Base-by-base conservation (phyloP, 2,797 vertebrate species). In the Eospalax fontanierii region DNA sequence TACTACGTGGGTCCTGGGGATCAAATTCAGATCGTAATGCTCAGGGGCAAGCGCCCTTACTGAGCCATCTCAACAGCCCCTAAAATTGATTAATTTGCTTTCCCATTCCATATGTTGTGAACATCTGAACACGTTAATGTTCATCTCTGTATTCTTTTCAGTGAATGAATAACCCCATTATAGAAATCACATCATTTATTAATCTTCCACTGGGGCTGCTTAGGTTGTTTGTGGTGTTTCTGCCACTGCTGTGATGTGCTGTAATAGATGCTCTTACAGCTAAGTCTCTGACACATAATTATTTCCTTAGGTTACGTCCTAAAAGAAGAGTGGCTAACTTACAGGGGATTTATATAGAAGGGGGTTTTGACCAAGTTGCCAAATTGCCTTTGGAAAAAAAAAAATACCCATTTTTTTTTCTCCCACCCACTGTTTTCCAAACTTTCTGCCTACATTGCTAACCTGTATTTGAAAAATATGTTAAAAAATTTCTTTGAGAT, bases 361-460 rank as follows among this genome's bases (percentile, higher is more conserved):
- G 46, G 33, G 24, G 40, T 90, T 86, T 86, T 82, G 71, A 75
- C 19, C 89, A 70, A 57, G 59, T 70, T 78, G 30, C 88, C 85
- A 87, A 59, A 65, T 91, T 93, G 50, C 50, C 76, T 91, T 75
- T 63, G 50, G 71, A 93, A 94, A 87, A 71, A 89, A 2, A 76
- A 43, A 3, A 76, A 38, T 54, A 84, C 43, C 22, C 22, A 84
- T 73, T 95, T 74, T 28, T 9, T 95, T 96, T 74, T 28, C 12
- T 92, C 14, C 59, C 30, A 35, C 22, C 21, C 57, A 14, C 9
- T 38, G 2, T 92, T 95, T 89, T 79, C 73, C 54, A 88, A 46
- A 81, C 59, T 91, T 22, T 92, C 84, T 85, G 33, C 22, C 38
- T 86, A 7, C 6, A 50, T 90, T 93, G 81, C 33, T 63, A 93